Base-by-base conservation (phyloP, 1,140 invertebrate genomes). In the Caenorhabditis brenneri region DNA sequence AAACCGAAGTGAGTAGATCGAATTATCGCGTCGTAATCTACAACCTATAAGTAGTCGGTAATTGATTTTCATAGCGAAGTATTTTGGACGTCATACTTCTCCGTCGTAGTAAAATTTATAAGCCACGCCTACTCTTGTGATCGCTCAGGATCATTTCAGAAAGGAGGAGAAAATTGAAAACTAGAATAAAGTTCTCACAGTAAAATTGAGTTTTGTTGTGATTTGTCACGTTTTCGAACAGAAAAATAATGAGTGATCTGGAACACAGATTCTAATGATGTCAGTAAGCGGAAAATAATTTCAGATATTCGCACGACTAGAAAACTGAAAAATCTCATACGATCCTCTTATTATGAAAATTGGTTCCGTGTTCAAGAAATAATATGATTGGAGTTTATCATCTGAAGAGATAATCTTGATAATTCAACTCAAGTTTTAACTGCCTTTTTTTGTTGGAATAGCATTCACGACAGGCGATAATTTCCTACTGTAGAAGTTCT, bases 41-140 rank as follows among this genome's bases (percentile, higher is more conserved):
- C n/a, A 74, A 65, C 19, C 31, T 39, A 65, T 58, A 31, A 65
- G 58, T 27, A n/a, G n/a, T 65, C 15, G 58, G 19, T 65, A 74
- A 74, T 74, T 74, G 65, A 42, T 74, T 74, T 65, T 65, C 15
- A 12, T 65, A 15, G 31, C 24, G n/a, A 58, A 24, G 53, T 27
- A 5, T 65, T n/a, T 74, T 74, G 36, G 65, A 74, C 65, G 65
- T 74, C 65, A 74, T n/a, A 51, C 19, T 55, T 22, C 53, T 29
- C 53, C 53, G 53, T 27, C 10, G 53, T 55, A 55, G 53, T 19
- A 19, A 19, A n/a, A 6, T n/a, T n/a, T 51, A 7, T 29, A 2
- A 2, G 16, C 12, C 29, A 22, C 58, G 10, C 58, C 16, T 36
- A 10, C 24, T 19, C 36, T n/a, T 22, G 31, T 65, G 58, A 65